Percentiles rank a stretch among this genome's conserved stretches.
Conservation (phyloP, 2,113 vertebrate genomes). For the Hystrix brachyura region DNA sequence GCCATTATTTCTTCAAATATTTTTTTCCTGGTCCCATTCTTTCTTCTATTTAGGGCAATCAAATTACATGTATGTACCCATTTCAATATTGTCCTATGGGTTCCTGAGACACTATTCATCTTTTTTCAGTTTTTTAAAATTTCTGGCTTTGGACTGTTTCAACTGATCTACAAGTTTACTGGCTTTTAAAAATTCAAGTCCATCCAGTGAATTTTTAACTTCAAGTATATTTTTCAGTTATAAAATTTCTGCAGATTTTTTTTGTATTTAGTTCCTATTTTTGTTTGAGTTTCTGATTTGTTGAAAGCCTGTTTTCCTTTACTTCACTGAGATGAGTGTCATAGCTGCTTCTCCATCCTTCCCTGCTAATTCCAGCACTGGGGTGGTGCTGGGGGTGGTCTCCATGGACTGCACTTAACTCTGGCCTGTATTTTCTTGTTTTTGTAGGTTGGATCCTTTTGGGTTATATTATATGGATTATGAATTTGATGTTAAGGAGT, state of each 20-base stretch:
- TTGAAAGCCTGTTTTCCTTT: not conserved
- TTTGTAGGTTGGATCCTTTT: not conserved
- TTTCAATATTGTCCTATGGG: not conserved
- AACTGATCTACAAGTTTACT: not conserved
- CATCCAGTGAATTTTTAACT: conserved; percentile 14
- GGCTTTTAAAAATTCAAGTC: not conserved
- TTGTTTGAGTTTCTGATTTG: not conserved
- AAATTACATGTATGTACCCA: not conserved
- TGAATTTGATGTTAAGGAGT: not conserved
- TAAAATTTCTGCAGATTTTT: not conserved
- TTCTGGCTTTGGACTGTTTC: not conserved
- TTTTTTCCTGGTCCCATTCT: not conserved
- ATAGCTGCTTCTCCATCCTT: not conserved
- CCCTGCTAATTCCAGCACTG: not conserved
- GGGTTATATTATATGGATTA: not conserved
- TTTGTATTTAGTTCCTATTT: not conserved
- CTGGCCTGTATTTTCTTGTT: not conserved
- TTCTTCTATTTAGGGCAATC: not conserved
- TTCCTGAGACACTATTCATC: not conserved
- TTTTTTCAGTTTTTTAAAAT: not conserved
- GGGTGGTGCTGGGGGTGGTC: not conserved
- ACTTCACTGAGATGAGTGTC: not conserved
- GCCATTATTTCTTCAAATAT: not conserved
- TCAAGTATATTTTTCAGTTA: conserved; percentile 15
- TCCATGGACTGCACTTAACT: not conserved